These are phyloP conservation scores for Conops quadrifasciatus DNA, from an alignment of 2,888 invertebrate species.

Conservation along the genomic window DNA sequence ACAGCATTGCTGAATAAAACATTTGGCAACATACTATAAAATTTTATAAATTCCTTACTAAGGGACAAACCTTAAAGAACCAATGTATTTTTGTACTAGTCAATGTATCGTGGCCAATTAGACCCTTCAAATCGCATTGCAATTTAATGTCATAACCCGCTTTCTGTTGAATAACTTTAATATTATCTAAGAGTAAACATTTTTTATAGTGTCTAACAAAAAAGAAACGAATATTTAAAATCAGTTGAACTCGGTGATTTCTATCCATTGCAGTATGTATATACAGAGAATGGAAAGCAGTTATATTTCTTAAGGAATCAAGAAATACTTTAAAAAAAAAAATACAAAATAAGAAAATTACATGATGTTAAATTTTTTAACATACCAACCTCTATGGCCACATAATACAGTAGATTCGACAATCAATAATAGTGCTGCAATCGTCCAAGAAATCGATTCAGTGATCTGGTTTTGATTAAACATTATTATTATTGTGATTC, in stretches of 20 bases:
- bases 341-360: too few species aligned
- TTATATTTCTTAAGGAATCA: not conserved
- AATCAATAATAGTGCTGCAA: not conserved
- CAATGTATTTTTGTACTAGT: slow-evolving; percentile 56
- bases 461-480: not conserved
- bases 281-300: too few species aligned
- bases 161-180: slow-evolving; percentile 59
- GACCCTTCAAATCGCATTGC: slow-evolving; percentile 57
- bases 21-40: not conserved
- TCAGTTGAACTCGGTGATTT: not conserved
- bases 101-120: slow-evolving; percentile 51
- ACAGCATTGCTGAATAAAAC: slow-evolving; percentile 55
- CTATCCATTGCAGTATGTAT: too few species aligned
- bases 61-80: slow-evolving; percentile 58
- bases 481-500: slow-evolving; percentile 1
- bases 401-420: slow-evolving; percentile 42
- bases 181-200: slow-evolving; percentile 50
- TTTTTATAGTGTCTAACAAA: too few species aligned
- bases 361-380: not conserved
- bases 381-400: slow-evolving; percentile 51
- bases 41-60: not conserved
- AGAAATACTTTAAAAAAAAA: not conserved
- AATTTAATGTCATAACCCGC: slow-evolving; percentile 58
- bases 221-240: not conserved
- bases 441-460: not conserved